These are phyloP conservation scores for Oplegnathus fasciatus DNA, from an alignment of 2,113 vertebrate species.

Conservation along the genomic window DNA sequence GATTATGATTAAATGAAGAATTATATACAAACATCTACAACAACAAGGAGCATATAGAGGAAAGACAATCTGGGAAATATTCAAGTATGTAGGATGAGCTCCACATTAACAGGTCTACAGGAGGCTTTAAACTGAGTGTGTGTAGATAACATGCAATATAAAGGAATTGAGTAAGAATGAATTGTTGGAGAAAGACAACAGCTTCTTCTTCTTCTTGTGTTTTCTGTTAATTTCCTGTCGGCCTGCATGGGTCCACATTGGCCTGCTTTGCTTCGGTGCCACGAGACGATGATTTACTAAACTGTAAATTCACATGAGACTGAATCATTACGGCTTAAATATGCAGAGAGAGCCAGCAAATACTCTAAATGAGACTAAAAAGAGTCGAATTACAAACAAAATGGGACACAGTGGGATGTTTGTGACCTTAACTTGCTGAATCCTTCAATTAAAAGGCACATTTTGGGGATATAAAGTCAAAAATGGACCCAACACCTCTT, in stretches of 20 bases:
- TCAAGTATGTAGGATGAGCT: neutral
- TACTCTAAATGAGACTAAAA: neutral
- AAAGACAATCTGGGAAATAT: neutral
- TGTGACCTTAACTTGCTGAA: neutral
- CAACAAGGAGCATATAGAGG: too few species aligned
- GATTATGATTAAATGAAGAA: neutral
- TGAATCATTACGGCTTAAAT: conserved; percentile 3
- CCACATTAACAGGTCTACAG: neutral
- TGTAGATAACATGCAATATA: neutral
- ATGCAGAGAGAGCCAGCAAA: neutral
- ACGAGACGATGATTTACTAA: neutral
- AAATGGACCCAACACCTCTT: neutral
- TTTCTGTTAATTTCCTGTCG: conserved; percentile 20
- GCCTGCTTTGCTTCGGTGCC: neutral
- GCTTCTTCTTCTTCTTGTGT: neutral
- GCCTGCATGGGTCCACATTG: conserved; percentile 1
- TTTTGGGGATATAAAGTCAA: neutral
- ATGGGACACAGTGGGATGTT: neutral
- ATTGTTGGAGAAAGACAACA: too few species aligned
- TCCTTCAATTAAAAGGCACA: neutral
- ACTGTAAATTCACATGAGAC: neutral
- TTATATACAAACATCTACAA: too few species aligned
- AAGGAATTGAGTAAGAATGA: neutral
- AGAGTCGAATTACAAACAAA: neutral
- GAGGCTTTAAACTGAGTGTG: neutral